phyloP scores from a whole-genome alignment of 2,113 vertebrate species.

The Fregata magnificens region DNA sequence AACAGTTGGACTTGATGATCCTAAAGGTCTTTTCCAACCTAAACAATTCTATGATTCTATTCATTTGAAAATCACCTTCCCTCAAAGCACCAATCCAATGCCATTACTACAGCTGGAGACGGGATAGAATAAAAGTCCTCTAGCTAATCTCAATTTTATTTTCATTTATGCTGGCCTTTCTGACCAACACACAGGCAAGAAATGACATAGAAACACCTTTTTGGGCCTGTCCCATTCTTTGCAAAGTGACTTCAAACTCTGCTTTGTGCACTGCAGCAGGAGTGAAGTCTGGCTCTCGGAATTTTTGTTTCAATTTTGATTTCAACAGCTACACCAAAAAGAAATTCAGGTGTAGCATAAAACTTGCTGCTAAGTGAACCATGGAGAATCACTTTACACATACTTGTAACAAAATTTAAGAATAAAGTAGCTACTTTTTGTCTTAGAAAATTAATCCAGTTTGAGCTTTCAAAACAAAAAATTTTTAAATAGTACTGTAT shows the following conservation, averaged over 20 bases:
- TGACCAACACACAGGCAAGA: not conserved
- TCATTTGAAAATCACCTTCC: not conserved
- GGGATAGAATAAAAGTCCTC: not conserved
- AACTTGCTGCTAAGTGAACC: not conserved
- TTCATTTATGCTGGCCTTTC: not conserved
- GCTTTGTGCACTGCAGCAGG: not conserved
- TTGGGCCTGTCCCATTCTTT: not conserved
- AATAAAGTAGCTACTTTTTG: not conserved
- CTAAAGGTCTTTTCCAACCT: no score
- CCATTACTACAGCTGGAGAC: not conserved
- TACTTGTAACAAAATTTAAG: not conserved
- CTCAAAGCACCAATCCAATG: not conserved
- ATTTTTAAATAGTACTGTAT: not conserved
- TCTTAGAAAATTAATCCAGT: not conserved
- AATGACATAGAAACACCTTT: not conserved
- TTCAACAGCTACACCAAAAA: not conserved
- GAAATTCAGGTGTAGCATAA: not conserved
- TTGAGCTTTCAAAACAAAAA: not conserved
- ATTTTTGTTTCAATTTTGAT: not conserved
- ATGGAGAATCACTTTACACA: not conserved
- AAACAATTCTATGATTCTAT: no score
- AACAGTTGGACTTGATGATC: no score
- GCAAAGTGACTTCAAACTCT: not conserved
- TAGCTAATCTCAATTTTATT: not conserved
- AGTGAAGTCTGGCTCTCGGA: not conserved